Evolutionary conservation across 2,888 invertebrate genomes (phyloP), one percentile per base, ranked within the genome.

Genomic region (Morpho helenor): DNA sequence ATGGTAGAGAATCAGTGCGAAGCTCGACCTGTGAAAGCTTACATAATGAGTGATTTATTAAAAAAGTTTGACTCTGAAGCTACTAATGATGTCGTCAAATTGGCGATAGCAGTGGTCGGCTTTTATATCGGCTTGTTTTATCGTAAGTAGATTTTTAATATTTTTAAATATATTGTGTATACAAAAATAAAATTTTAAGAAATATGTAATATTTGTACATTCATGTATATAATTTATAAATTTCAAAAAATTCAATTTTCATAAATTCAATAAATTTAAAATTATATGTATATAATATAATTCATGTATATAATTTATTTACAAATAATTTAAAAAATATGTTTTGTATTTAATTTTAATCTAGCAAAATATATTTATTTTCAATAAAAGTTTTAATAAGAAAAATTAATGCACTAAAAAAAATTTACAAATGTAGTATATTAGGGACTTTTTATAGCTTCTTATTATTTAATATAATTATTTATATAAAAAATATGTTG

Each of bases 41-140:
- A 81, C 84, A 87, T 88, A 75, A 89, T 89, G 89, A 89, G 89
- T 82, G 87, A 88, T 70, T 65, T 88, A 51, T 74, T 87, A 73
- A 86, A 84, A 72, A 88, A 81, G 66, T 82, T 87, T 49, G 81
- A 87, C 67, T 73, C 79, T 49, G 84, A 87, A 45, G 77, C 80
- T 2, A 81, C 79, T 22, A 85, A 82, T 66, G 87, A 88, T 70
- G 75, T 83, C 61, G 80, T 85, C 43, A 83, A 88, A 66, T 69
- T 86, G 23, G 76, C 77, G 3, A 74, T 86, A 6, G 83, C 81
- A 2, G 74, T 85, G 49, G 78, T 73, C 57, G 88, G 89, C 16
- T 82, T 88, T 70, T 89, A 87, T 67, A 69, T 85, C 66, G 89
- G 88, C 50, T 67, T 87, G 59, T 85, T 85, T 72, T 86, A 78